Evolutionary conservation across 2,113 vertebrate species (phyloP).

Genomic region (Ancistrus triradiatus): DNA sequence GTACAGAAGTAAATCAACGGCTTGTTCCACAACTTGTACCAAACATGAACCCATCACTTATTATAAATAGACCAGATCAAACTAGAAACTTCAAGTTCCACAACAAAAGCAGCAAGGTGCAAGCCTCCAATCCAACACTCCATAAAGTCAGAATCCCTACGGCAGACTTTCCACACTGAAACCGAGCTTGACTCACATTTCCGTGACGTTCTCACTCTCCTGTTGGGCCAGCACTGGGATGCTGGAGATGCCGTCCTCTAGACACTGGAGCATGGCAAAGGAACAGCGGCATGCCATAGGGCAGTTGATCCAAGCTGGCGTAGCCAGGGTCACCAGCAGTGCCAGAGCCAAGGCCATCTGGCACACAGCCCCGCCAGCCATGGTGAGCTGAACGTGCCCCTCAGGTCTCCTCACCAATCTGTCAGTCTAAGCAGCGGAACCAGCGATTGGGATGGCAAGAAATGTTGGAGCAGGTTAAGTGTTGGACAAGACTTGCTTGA

Average conservation of each 20-base stretch:
- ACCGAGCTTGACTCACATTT: slow-evolving; percentile 66
- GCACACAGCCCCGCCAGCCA: slow-evolving; percentile 45
- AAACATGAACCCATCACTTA: too few relatives aligned
- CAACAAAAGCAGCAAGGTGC: neutral
- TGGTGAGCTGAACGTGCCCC: slow-evolving; percentile 25
- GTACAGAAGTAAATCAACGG: too few relatives aligned
- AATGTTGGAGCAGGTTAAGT: slow-evolving; percentile 30
- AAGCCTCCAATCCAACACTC: too few relatives aligned
- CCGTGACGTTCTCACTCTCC: slow-evolving; percentile 73
- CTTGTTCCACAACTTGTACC: too few relatives aligned
- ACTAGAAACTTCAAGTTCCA: too few relatives aligned
- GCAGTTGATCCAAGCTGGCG: slow-evolving; percentile 53
- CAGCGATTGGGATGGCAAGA: neutral
- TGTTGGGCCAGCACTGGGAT: slow-evolving; percentile 59
- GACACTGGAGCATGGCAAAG: slow-evolving; percentile 65
- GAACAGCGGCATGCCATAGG: slow-evolving; percentile 67
- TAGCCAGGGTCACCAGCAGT: slow-evolving; percentile 45
- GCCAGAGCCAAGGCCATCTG: slow-evolving; percentile 43
- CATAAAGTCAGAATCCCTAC: neutral
- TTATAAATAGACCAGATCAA: too few relatives aligned
- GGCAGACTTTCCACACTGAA: neutral
- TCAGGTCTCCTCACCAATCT: slow-evolving; percentile 19
- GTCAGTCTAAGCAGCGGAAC: neutral
- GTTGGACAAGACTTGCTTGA: slow-evolving; percentile 41
- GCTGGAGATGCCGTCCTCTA: slow-evolving; percentile 61